Conservation (phyloP, 2,888 invertebrate genomes). For the Drosophila mercatorum region DNA sequence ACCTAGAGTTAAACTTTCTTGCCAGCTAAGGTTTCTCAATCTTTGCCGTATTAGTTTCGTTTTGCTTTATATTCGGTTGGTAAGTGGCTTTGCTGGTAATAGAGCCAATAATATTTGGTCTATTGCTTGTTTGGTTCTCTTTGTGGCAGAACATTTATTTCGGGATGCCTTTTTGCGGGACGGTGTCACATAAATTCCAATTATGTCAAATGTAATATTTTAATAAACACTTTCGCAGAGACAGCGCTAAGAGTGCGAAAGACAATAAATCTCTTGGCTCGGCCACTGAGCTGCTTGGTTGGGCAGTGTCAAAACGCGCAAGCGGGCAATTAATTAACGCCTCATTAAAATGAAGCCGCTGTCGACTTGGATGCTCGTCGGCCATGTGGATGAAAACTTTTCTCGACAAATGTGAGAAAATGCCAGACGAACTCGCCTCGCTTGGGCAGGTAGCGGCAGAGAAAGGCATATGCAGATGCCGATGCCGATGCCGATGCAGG, state of each 20-base stretch:
- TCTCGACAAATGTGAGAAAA: conserved; percentile 68
- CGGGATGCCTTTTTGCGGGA: conserved; percentile 27
- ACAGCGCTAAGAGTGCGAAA: conserved; percentile 51
- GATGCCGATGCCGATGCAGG: not conserved
- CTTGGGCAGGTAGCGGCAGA: conserved; percentile 31
- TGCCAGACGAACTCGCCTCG: conserved; percentile 37
- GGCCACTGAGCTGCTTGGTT: conserved; percentile 40
- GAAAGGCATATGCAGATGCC: conserved; percentile 11
- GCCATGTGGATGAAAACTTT: conserved; percentile 26
- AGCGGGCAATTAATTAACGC: conserved; percentile 83
- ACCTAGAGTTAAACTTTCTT: too few species aligned
- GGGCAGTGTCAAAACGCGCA: conserved; percentile 75
- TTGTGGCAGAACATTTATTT: conserved; percentile 1
- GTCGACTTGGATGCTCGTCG: conserved; percentile 21
- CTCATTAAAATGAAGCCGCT: conserved; percentile 79
- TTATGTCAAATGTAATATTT: conserved; percentile 84
- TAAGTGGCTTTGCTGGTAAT: too few species aligned
- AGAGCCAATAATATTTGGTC: conserved; percentile 4
- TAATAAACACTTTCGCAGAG: conserved; percentile 81
- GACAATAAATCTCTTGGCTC: conserved; percentile 69
- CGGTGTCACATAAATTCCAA: conserved; percentile 79
- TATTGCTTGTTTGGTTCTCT: conserved; percentile 8
- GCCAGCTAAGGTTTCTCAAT: too few species aligned
- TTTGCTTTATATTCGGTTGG: too few species aligned
- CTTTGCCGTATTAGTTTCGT: too few species aligned